Evolutionary conservation across 1,140 invertebrate species (phyloP).

Genomic region (Rhagoletis pomonella): DNA sequence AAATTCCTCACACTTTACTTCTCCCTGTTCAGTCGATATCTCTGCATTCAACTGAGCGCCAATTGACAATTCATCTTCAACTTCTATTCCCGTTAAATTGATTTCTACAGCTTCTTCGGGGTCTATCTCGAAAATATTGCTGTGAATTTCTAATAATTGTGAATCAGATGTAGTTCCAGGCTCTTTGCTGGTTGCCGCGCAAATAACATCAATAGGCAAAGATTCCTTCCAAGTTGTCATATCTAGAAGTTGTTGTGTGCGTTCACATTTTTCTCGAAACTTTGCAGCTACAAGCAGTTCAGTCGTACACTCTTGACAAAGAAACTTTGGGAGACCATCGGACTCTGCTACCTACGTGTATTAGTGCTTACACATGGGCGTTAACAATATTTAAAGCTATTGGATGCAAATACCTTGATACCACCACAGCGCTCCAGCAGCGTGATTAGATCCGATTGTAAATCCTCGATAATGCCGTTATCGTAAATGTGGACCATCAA

Average conservation of each 20-base stretch:
- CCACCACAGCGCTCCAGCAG: conserved; percentile 25
- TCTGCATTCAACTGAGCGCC: no score
- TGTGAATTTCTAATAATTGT: no score
- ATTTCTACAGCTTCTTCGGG: background rate
- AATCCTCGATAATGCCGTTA: background rate
- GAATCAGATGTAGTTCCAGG: background rate
- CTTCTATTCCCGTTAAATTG: background rate
- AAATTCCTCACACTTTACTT: background rate
- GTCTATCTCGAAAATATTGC: background rate
- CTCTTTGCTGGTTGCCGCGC: no score
- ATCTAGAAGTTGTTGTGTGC: background rate
- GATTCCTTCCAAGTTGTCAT: background rate
- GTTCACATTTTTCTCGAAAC: conserved; percentile 26
- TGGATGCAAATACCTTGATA: background rate
- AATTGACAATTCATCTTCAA: background rate
- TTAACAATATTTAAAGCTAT: background rate
- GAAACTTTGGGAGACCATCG: conserved; percentile 15
- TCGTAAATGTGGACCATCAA: conserved; percentile 37
- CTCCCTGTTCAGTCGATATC: background rate
- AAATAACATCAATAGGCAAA: background rate
- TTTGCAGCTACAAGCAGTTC: conserved; percentile 40
- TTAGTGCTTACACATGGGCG: background rate
- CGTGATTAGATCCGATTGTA: conserved; percentile 35
- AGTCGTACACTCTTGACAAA: conserved; percentile 34
- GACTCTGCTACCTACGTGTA: background rate